Evolutionary conservation across 1,140 invertebrate species (phyloP).

Genomic region (Caerostris extrusa): DNA sequence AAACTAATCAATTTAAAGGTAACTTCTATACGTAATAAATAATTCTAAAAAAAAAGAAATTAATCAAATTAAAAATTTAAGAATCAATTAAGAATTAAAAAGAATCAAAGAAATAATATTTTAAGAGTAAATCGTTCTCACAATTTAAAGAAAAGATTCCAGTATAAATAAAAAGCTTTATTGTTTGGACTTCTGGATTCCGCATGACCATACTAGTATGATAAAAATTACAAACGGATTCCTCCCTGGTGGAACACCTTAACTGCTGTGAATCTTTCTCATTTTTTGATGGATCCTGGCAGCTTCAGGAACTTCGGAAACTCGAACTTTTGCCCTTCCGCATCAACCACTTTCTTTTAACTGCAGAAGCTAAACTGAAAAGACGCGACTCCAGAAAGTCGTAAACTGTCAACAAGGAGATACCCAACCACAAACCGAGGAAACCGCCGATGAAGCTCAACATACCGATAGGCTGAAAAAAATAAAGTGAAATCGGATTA

Average conservation of each 20-base stretch:
- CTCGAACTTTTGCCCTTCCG: neutral
- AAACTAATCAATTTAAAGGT: too few species aligned
- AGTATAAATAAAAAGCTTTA: neutral
- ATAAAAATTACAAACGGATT: neutral
- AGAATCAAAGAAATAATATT: too few species aligned
- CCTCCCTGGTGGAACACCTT: neutral
- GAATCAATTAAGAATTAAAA: too few species aligned
- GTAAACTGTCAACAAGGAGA: conserved; percentile 66
- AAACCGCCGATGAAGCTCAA: conserved; percentile 70
- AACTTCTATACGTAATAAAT: too few species aligned
- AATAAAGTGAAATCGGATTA: too few species aligned
- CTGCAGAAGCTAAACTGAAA: neutral
- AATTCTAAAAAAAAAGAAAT: too few species aligned
- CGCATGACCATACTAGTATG: neutral
- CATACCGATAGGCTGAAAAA: conserved; percentile 54
- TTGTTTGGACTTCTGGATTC: neutral
- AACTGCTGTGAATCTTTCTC: neutral
- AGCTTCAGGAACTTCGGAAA: neutral
- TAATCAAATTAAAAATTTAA: too few species aligned
- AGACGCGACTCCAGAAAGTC: conserved; percentile 62
- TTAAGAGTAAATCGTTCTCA: too few species aligned
- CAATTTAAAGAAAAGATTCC: too few species aligned
- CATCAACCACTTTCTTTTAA: conserved; percentile 33
- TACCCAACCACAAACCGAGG: conserved; percentile 65
- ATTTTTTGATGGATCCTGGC: neutral